A percentile compares a stretch with the other conserved stretches of the same genome.
phyloP scores from a whole-genome alignment of 1,140 invertebrate species.

The Drosophila pruinosa region DNA sequence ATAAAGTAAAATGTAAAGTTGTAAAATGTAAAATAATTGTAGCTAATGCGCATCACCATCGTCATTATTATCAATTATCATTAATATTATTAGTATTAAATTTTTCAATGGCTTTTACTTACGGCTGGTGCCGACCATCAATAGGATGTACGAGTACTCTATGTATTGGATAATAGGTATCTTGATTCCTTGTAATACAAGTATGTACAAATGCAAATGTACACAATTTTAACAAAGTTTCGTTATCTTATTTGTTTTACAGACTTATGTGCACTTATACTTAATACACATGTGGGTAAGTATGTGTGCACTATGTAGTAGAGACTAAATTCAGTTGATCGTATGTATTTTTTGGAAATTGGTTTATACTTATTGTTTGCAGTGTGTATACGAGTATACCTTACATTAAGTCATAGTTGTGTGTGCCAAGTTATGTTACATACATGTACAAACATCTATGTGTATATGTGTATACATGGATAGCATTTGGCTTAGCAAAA shows the following conservation, averaged over 20 bases:
- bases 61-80: neutral
- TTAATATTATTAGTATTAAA: neutral
- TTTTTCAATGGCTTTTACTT: neutral
- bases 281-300: neutral
- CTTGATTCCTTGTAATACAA: neutral
- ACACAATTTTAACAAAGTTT: slow-evolving; percentile 14
- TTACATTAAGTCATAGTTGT: slow-evolving; percentile 53
- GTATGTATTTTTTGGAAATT: slow-evolving; percentile 12
- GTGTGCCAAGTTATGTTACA: slow-evolving; percentile 35
- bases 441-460: neutral
- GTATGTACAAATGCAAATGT: slow-evolving; percentile 19
- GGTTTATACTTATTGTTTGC: slow-evolving; percentile 19
- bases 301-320: slow-evolving; percentile 3
- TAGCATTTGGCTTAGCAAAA: slow-evolving; percentile 14
- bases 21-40: neutral
- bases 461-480: slow-evolving; percentile 32
- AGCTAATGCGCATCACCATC: slow-evolving; percentile 8
- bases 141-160: neutral
- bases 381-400: slow-evolving; percentile 21
- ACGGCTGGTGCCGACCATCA: neutral
- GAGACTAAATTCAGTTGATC: slow-evolving; percentile 17
- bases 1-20: slow-evolving; percentile 1
- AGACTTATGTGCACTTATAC: neutral
- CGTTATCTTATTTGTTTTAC: neutral
- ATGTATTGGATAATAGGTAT: too few species aligned